A percentile compares a stretch with the other conserved stretches of the same genome.
Evolutionary conservation across 1,140 invertebrate species (phyloP).

Genomic region (Pogonognathellus flavescens): DNA sequence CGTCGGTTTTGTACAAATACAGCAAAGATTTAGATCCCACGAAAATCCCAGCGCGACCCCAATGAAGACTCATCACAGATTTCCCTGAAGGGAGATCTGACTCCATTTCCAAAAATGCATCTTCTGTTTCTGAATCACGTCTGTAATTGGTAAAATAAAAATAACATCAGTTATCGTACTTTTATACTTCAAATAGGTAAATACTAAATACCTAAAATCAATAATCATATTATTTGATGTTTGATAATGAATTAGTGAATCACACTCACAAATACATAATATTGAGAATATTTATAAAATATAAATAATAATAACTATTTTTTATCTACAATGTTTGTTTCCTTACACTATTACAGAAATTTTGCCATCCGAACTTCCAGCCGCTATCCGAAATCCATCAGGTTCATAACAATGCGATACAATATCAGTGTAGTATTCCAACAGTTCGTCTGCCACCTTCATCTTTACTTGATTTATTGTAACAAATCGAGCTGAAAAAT

Average conservation of each 20-base stretch:
- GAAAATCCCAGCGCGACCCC: slow-evolving; percentile 15
- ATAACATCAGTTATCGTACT: neutral
- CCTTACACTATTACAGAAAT: slow-evolving; percentile 5
- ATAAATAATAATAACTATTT: too few species aligned
- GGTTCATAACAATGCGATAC: slow-evolving; percentile 27
- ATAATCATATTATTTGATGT: too few species aligned
- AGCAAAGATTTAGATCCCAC: slow-evolving; percentile 11
- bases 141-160: neutral
- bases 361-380: slow-evolving; percentile 23
- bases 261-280: too few species aligned
- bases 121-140: slow-evolving; percentile 22
- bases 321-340: neutral
- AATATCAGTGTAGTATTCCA: slow-evolving; percentile 27
- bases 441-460: neutral
- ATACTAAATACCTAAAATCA: too few species aligned
- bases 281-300: neutral
- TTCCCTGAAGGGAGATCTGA: neutral
- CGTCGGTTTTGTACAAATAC: slow-evolving; percentile 30
- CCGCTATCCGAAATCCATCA: slow-evolving; percentile 13
- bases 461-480: too few species aligned
- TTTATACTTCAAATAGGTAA: too few species aligned
- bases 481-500: too few species aligned
- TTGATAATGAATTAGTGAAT: too few species aligned
- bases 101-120: slow-evolving; percentile 28
- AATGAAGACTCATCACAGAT: slow-evolving; percentile 13